Base-by-base conservation (phyloP, 2,888 invertebrate genomes). In the Cinara cedri region DNA sequence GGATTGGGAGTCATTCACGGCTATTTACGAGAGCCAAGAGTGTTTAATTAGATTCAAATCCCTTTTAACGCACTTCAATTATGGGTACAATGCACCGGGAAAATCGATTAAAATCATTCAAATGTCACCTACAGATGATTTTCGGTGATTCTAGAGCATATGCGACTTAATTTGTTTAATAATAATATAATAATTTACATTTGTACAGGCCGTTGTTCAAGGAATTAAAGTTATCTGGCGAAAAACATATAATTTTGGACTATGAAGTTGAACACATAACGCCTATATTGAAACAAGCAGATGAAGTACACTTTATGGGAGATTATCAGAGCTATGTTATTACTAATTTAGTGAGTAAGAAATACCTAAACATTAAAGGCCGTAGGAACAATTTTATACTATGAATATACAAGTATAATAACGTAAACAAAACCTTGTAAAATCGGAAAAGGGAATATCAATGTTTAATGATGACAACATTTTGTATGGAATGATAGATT, bases 251-350 rank as follows among this genome's bases (percentile, higher is more conserved):
- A 81, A 87, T 95, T 21, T 87, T 95, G 11, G 91, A 93, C 83
- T 93, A 93, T 83, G 88, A 89, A 0, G 87, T 87, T 81, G 89
- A 90, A n/a, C 90, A 90, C 83, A 88, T 94, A 26, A 83, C 89
- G 3, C 87, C 87, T 54, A 89, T 94, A 76, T 86, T 94, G 82
- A 87, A 88, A 51, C 92, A 94, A 87, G 92, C 94, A 0, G 93
- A 93, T 85, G 94, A 95, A 89, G 91, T 96, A 76, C 95, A 95
- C 1, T 87, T 96, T 83, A 90, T 96, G 88, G 93, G 93, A 13
- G 91, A 92, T 83, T 88, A 90, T 13, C 91, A 94, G 84, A 91
- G 90, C 84, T 93, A 92, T 83, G 88, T 96, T 66, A 90, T 96
- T 74, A 92, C 93, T 81, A 91, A 91, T 76, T 84, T 91, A 87